Evolutionary conservation across 2,888 invertebrate species (phyloP).

Genomic region (Sphinx pinastri): DNA sequence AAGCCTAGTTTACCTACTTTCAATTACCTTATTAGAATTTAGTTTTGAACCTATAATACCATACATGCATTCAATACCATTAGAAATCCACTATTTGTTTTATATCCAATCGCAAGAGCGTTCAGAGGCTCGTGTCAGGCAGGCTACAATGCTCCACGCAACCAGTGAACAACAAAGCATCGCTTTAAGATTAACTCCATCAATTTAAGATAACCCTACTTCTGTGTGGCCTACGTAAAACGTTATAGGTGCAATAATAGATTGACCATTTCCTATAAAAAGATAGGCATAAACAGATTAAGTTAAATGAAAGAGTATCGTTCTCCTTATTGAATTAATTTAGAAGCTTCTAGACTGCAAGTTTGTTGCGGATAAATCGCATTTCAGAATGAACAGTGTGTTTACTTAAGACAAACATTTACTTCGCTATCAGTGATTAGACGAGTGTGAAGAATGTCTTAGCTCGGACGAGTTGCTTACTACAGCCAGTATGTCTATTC

Average conservation of each 20-base stretch:
- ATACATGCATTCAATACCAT: background rate
- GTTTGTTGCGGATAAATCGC: background rate
- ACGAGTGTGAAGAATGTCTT: too few relatives aligned
- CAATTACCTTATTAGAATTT: too few relatives aligned
- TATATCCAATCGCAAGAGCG: constrained; percentile 40
- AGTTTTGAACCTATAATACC: too few relatives aligned
- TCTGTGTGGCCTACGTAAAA: constrained; percentile 64
- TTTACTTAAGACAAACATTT: background rate
- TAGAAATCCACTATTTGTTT: constrained; percentile 21
- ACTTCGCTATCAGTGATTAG: background rate
- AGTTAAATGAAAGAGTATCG: constrained; percentile 31
- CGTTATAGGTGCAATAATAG: constrained; percentile 41
- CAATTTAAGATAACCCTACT: constrained; percentile 71
- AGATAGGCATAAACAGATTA: constrained; percentile 1
- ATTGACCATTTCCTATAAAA: constrained; percentile 18
- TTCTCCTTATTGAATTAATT: constrained; percentile 7
- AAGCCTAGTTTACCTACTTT: too few relatives aligned
- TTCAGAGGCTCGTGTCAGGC: constrained; percentile 55
- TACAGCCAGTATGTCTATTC: too few relatives aligned
- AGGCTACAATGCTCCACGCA: constrained; percentile 57
- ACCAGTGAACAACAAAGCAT: constrained; percentile 67
- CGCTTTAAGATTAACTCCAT: constrained; percentile 74
- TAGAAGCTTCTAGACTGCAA: background rate
- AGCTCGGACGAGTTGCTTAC: too few relatives aligned
- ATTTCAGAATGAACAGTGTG: background rate